Evolutionary conservation across 2,888 invertebrate species (phyloP).

Genomic region (Noctua comes): DNA sequence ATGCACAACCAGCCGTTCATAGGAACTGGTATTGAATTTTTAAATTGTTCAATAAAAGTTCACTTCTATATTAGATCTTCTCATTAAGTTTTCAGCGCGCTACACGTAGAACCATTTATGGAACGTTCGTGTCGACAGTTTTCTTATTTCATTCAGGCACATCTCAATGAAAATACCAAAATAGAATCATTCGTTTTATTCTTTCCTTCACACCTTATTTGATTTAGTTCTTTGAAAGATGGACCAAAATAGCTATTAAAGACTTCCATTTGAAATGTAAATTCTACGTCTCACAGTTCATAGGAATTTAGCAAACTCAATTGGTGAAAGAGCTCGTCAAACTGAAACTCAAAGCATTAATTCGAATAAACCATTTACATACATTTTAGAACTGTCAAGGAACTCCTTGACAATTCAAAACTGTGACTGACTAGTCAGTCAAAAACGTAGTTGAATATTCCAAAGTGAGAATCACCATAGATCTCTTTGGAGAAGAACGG

Average conservation of each 20-base stretch:
- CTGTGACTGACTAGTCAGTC: not conserved
- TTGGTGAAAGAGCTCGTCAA: not conserved
- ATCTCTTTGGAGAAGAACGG: not conserved
- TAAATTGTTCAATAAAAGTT: not conserved
- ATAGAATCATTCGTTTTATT: constrained; percentile 34
- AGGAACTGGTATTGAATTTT: not conserved
- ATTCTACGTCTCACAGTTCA: not conserved
- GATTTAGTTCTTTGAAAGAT: constrained; percentile 15
- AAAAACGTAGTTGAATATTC: not conserved
- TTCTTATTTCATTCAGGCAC: constrained; percentile 33
- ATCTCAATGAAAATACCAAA: constrained; percentile 6
- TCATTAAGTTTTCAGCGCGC: constrained; percentile 16
- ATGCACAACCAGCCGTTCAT: not conserved
- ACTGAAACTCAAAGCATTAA: not conserved
- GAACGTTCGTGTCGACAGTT: constrained; percentile 25
- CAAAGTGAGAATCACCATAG: not conserved
- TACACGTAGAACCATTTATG: constrained; percentile 7
- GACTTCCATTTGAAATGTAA: not conserved
- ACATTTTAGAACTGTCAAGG: not conserved
- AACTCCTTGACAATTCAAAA: not conserved
- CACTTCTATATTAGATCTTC: constrained; percentile 21
- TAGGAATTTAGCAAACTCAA: not conserved
- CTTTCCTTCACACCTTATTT: constrained; percentile 9
- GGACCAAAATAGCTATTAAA: not conserved
- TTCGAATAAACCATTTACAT: not conserved